A percentile compares a stretch with the other conserved stretches of the same genome.
phyloP scores from a whole-genome alignment of 2,797 vertebrate species.

The Enteromius anoplus region DNA sequence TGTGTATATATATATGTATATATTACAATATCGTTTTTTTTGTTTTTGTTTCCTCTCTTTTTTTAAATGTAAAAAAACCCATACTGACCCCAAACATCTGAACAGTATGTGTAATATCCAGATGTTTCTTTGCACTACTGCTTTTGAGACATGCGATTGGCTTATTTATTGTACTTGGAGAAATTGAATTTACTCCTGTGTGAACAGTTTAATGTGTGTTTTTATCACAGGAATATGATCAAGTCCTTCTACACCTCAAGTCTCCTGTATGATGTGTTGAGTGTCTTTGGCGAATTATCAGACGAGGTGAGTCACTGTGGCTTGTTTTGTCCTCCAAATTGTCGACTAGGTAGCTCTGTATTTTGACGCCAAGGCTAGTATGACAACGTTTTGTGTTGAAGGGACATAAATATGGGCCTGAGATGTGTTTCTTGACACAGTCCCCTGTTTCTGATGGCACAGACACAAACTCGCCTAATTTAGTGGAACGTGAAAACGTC shows the following conservation, averaged over 20 bases:
- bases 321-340: neutral
- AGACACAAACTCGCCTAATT: conserved; percentile 12
- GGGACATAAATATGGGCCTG: conserved; percentile 14
- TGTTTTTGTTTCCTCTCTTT: neutral
- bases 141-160: neutral
- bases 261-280: conserved; percentile 91
- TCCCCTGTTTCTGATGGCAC: conserved; percentile 48
- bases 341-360: neutral
- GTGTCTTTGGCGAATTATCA: conserved; percentile 92
- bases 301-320: conserved; percentile 85
- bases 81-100: neutral
- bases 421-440: conserved; percentile 31
- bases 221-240: conserved; percentile 91
- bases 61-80: neutral
- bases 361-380: conserved; percentile 8
- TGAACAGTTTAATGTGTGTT: conserved; percentile 23
- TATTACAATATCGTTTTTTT: neutral
- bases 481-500: conserved; percentile 41
- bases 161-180: neutral
- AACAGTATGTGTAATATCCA: neutral
- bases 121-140: neutral
- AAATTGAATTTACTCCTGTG: neutral
- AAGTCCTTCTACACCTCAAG: conserved; percentile 98
- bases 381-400: conserved; percentile 33
- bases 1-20: neutral